A percentile compares a stretch with the other conserved stretches of the same genome.
These are phyloP conservation scores for Nymphicus hollandicus DNA, from an alignment of 2,113 vertebrate genomes.

Conservation along the genomic window DNA sequence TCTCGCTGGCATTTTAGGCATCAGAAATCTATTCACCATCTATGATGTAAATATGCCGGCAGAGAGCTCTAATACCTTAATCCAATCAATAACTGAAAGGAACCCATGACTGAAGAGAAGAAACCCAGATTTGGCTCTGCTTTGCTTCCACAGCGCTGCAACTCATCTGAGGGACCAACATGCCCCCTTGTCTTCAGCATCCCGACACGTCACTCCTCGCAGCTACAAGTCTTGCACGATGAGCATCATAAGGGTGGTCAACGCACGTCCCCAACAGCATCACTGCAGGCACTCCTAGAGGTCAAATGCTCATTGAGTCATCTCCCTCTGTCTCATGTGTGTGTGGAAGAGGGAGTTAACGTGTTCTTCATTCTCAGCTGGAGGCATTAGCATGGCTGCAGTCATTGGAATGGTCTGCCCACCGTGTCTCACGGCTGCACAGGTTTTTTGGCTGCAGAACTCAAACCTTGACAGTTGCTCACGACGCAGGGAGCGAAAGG, in stretches of 20 bases:
- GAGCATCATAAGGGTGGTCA: not conserved
- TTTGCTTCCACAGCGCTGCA: not conserved
- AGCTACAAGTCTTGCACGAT: not conserved
- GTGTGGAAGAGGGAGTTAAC: not conserved
- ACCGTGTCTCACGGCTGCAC: not conserved
- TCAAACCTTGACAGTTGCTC: not conserved
- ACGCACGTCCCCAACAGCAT: accelerated
- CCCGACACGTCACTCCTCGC: not conserved
- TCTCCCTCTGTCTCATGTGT: not conserved
- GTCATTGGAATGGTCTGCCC: not conserved
- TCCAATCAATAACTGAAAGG: not conserved
- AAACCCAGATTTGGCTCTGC: not conserved
- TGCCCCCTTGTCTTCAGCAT: not conserved
- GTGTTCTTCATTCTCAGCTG: not conserved
- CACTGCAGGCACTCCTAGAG: not conserved
- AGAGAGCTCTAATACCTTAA: not conserved
- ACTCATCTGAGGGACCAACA: not conserved
- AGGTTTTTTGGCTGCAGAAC: not conserved
- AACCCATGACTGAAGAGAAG: not conserved
- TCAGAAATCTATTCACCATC: not conserved
- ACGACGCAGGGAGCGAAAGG: not conserved
- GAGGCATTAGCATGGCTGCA: not conserved
- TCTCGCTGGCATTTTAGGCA: not conserved
- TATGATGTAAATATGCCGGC: not conserved
- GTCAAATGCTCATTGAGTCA: not conserved